Conservation (phyloP, 1,140 invertebrate species). For the Drusus annulatus region DNA sequence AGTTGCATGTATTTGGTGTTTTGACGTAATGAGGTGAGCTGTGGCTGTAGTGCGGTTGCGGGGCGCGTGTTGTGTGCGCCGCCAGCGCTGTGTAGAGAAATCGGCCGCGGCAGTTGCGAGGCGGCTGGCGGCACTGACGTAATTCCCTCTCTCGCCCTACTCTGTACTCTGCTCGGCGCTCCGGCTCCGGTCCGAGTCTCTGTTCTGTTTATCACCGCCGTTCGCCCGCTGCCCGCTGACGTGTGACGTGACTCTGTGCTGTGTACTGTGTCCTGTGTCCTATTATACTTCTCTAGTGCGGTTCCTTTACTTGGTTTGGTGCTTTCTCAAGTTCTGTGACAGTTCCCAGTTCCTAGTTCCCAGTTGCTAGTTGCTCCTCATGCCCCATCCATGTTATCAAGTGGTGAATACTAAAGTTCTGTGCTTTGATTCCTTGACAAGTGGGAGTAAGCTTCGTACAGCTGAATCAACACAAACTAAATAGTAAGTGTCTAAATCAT, state of each 20-base stretch:
- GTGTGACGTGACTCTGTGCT: background rate
- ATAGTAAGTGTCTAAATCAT: too few relatives aligned
- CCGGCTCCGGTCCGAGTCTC: background rate
- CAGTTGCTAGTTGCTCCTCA: too few relatives aligned
- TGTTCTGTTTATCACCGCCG: conserved; percentile 4
- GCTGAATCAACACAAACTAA: too few relatives aligned
- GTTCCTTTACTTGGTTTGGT: conserved; percentile 11
- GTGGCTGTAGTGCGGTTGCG: background rate
- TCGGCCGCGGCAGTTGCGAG: conserved; percentile 43
- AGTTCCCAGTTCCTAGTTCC: conserved; percentile 10
- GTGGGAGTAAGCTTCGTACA: too few relatives aligned
- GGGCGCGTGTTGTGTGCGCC: conserved; percentile 1
- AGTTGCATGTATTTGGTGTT: too few relatives aligned
- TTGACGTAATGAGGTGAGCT: too few relatives aligned
- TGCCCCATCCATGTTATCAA: background rate
- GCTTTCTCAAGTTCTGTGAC: background rate
- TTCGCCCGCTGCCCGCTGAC: conserved; percentile 1
- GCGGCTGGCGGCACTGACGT: conserved; percentile 30
- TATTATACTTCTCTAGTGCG: too few relatives aligned
- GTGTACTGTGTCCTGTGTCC: background rate
- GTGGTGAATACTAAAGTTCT: too few relatives aligned
- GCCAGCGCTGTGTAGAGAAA: conserved; percentile 31
- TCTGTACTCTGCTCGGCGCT: conserved; percentile 2
- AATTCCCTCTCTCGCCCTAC: conserved; percentile 28
- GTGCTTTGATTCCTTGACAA: too few relatives aligned